Conservation (phyloP, 2,888 invertebrate genomes). For the Eupithecia vulgata region DNA sequence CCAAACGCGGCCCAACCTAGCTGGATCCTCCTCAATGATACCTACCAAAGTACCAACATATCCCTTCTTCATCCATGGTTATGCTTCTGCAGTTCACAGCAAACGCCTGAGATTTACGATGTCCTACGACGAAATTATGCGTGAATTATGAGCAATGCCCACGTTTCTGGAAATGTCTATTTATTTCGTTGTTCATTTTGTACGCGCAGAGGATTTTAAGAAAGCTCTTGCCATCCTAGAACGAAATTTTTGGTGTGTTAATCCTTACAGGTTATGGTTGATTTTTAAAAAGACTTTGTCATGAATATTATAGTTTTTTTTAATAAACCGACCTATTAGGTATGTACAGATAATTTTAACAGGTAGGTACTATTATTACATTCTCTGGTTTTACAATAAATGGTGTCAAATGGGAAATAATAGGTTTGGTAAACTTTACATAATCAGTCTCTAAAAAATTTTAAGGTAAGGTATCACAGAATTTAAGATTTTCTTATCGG, state of each 20-base stretch:
- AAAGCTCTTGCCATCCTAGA: neutral
- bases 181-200: conserved; percentile 8
- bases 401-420: no score
- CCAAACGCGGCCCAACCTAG: no score
- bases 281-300: no score
- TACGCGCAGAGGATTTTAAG: neutral
- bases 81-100: conserved; percentile 2
- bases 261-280: neutral
- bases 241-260: neutral
- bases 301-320: no score
- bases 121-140: conserved; percentile 39
- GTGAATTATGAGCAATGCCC: conserved; percentile 38
- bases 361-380: no score
- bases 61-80: neutral
- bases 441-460: neutral
- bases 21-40: no score
- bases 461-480: neutral
- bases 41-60: no score
- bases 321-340: no score
- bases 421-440: no score
- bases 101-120: conserved; percentile 41
- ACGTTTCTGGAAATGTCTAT: conserved; percentile 32
- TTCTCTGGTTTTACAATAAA: no score
- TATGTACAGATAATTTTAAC: no score
- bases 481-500: neutral